Evolutionary conservation across 2,797 vertebrate species (phyloP), one percentile per base, ranked within the genome.

Genomic region (Mormyrops attenuatus): DNA sequence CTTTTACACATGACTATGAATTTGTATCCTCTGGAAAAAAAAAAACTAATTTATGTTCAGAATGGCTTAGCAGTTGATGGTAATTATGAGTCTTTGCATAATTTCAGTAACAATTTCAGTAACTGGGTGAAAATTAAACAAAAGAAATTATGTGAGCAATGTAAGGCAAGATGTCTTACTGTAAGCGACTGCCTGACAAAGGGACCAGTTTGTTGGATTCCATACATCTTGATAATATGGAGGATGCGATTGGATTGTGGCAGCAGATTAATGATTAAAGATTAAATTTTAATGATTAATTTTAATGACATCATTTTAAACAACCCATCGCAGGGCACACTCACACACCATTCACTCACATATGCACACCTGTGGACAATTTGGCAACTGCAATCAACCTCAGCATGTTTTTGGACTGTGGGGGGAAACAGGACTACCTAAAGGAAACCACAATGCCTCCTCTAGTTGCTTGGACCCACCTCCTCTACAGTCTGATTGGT

Each of bases 71-170:
- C 80, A 50, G 47, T 47, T 47, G 22, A 85, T 85, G 80, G n/a
- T 11, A 47, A 47, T 85, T 85, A 47, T 47, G 15, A 85, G 47
- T 50, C 80, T 85, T 22, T n/a, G 20, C 8, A 85, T 47, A 50
- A 85, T 85, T 85, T 50, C 66, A 69, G 47, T 49, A 50, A n/a
- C 80, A 44, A 47, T 84, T 84, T 84, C 41, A 85, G 47, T 85
- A 22, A 85, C 15, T 85, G 41, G 47, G 5, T 3, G 22, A 85
- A 50, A 44, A 34, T 69, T 5, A 69, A 34, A 15, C 11, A 13
- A 69, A 34, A 69, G 34, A 30, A 15, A 34, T 69, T 69, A 69
- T 34, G 26, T 34, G 66, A 34, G 11, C 66, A 69, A 30, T 1
- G 26, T 69, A 69, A 69, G 66, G 66, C 66, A 69, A 69, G 66